Evolutionary conservation across 2,113 vertebrate species (phyloP), one percentile per base, ranked within the genome.

Genomic region (Scopus umbretta): DNA sequence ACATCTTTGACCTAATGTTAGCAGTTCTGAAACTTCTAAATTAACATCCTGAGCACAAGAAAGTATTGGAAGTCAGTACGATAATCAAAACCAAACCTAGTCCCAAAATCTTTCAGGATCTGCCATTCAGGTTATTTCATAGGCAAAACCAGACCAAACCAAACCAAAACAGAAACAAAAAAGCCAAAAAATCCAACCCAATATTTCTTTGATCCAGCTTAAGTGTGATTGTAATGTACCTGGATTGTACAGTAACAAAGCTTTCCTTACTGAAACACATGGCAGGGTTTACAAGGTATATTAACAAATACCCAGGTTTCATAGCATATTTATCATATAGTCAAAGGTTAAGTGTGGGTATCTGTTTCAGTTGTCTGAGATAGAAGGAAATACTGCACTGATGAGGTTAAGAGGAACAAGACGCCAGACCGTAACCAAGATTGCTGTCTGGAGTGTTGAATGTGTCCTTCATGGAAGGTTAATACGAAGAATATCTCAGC

Each of bases 351-450:
- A 38, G 34, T 61, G 9, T 15, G 5, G 4, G 2, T 47, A 29
- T 61, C 5, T 30, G 5, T 40, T 92, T 62, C 55, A 58, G 2
- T 2, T 27, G 7, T 30, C 52, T 58, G 52, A 80, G 52, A 29
- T 34, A 49, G 38, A 58, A 18, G 34, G 12, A 70, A 74, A 62
- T 30, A 38, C 4, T 58, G 10, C 30, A 20, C 18, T 81, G 50
- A 27, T 88, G 55, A 67, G n/a, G 4, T 18, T 12, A 38, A 63
- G 19, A 79, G 15, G 88, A 79, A 40, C 18, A 75, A 70, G 53
- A 1, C 0, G 1, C 13, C 34, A 40, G 7, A 25, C 26, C 3
- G 1, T 62, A 62, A 79, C n/a, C 10, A 49, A 66, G 16, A 3
- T 22, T 66, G 5, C 13, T 79, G 12, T 34, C 22, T 86, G 66